A percentile compares a stretch with the other conserved stretches of the same genome.
These are phyloP conservation scores for Brachionus rubens DNA, from an alignment of 1,140 invertebrate genomes.

Conservation along the genomic window DNA sequence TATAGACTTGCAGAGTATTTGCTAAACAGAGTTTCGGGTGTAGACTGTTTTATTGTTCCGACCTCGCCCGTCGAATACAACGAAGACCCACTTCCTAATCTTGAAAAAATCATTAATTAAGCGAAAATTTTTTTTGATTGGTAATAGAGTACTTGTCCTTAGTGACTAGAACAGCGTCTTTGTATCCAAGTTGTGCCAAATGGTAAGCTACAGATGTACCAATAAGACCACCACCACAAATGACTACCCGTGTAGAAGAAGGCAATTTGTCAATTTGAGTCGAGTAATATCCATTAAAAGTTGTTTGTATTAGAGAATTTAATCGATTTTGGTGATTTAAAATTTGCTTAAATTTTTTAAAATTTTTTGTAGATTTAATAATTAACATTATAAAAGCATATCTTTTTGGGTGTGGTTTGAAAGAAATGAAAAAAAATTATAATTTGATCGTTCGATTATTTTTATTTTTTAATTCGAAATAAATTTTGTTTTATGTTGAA, in stretches of 20 bases:
- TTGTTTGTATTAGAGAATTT: not conserved
- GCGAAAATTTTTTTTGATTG: not conserved
- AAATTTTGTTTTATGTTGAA: no score
- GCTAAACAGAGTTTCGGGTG: slow-evolving; percentile 74
- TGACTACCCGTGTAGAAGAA: slow-evolving; percentile 64
- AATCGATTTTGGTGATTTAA: not conserved
- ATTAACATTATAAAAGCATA: not conserved
- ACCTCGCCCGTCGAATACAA: slow-evolving; percentile 82
- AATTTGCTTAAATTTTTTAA: slow-evolving; percentile 7
- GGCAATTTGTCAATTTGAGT: not conserved
- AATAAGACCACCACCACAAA: slow-evolving; percentile 89
- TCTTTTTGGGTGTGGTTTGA: no score
- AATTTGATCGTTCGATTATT: not conserved
- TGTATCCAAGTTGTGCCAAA: slow-evolving; percentile 75
- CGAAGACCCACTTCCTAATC: slow-evolving; percentile 76
- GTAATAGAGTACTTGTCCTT: slow-evolving; percentile 66
- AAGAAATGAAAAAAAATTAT: not conserved
- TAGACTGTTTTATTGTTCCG: slow-evolving; percentile 75
- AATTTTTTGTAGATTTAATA: slow-evolving; percentile 23
- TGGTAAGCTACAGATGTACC: slow-evolving; percentile 91
- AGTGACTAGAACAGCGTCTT: slow-evolving; percentile 79
- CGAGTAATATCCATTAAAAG: not conserved
- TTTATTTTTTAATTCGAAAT: no score
- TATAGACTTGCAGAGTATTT: slow-evolving; percentile 80
- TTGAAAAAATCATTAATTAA: slow-evolving; percentile 54